These are phyloP conservation scores for Xiphophorus hellerii DNA, from an alignment of 2,113 vertebrate species.

Conservation along the genomic window DNA sequence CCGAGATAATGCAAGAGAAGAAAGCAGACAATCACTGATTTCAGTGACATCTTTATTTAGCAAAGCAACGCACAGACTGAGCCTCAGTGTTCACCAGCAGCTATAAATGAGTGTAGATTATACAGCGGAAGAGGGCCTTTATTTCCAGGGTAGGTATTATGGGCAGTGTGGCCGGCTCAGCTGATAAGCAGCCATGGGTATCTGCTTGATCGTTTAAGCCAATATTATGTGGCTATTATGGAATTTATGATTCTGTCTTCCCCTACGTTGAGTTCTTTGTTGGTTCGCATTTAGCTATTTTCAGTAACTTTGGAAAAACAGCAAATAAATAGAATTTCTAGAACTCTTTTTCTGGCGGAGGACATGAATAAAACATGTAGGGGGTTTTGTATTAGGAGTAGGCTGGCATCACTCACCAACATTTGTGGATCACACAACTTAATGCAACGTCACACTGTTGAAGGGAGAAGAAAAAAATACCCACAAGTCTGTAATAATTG, in stretches of 20 bases:
- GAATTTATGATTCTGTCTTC: not conserved
- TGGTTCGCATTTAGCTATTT: not conserved
- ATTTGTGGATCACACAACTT: not conserved
- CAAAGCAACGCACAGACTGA: slow-evolving; percentile 27
- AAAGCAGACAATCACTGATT: slow-evolving; percentile 37
- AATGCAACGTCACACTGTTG: not conserved
- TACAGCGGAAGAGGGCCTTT: slow-evolving; percentile 34
- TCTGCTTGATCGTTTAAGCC: slow-evolving; percentile 20
- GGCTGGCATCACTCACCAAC: not conserved
- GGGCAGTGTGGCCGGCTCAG: slow-evolving; percentile 5
- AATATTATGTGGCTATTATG: not conserved
- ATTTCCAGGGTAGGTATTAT: slow-evolving; percentile 27
- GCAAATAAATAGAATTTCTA: not conserved
- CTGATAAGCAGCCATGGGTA: slow-evolving; percentile 8
- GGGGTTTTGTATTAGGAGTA: not conserved
- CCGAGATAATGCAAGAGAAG: slow-evolving; percentile 33
- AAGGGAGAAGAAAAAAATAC: not conserved
- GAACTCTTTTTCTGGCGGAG: not conserved
- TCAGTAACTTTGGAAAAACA: not conserved
- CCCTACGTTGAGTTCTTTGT: not conserved
- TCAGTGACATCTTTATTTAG: slow-evolving; percentile 30
- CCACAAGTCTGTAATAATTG: not conserved
- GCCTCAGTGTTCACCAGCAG: slow-evolving; percentile 36
- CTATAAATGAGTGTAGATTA: slow-evolving; percentile 54
- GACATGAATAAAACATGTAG: not conserved